Evolutionary conservation across 2,113 vertebrate species (phyloP).

Genomic region (Heloderma charlesbogerti): DNA sequence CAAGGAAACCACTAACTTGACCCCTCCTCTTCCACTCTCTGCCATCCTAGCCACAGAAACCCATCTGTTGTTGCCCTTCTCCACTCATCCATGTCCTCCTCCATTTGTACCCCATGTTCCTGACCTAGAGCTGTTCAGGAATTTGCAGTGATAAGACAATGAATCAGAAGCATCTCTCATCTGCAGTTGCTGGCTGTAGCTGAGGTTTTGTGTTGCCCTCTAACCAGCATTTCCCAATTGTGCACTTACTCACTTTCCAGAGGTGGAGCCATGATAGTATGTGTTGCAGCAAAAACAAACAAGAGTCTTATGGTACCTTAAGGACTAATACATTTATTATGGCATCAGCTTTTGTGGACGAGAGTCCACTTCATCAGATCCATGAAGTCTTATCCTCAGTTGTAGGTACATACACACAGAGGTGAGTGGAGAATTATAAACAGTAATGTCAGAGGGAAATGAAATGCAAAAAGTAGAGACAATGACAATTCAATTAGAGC

Average conservation of each 20-base stretch:
- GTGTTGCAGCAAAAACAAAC: neutral
- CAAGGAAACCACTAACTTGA: neutral
- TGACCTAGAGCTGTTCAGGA: neutral
- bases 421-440: neutral
- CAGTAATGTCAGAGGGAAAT: neutral
- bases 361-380: neutral
- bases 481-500: neutral
- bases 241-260: neutral
- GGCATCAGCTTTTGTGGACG: too few species aligned
- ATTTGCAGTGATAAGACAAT: neutral
- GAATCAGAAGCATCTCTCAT: neutral
- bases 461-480: neutral
- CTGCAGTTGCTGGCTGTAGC: neutral
- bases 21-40: too few species aligned
- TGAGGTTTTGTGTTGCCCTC: neutral
- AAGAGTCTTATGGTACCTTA: too few species aligned
- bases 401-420: too few species aligned
- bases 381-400: too few species aligned
- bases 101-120: neutral
- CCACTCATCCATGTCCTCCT: neutral
- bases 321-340: too few species aligned
- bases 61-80: neutral
- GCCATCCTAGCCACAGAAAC: neutral
- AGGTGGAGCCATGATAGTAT: neutral
- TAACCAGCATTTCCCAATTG: neutral